A percentile compares a stretch with the other conserved stretches of the same genome.
Conservation (phyloP, 2,797 vertebrate species). For the Pempheris klunzingeri region DNA sequence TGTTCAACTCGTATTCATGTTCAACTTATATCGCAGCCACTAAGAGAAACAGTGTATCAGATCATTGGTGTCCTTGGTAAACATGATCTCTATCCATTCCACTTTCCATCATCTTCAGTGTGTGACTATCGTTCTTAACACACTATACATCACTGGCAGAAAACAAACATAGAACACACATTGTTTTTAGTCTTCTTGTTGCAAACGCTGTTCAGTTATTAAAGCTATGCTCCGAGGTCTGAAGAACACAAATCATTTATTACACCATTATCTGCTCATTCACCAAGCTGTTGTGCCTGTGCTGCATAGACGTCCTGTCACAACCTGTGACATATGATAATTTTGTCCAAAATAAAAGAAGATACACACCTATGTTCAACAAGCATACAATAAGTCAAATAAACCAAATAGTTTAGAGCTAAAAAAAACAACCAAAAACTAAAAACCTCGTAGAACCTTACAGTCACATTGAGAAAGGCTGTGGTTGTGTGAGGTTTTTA, state of each 20-base stretch:
- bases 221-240: neutral
- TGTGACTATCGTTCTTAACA: neutral
- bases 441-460: neutral
- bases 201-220: neutral
- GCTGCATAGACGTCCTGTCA: neutral
- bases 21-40: neutral
- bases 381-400: neutral
- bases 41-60: neutral
- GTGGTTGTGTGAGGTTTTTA: too few species aligned
- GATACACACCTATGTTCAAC: neutral
- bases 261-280: neutral
- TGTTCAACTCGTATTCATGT: neutral
- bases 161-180: neutral
- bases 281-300: neutral
- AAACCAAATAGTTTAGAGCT: neutral
- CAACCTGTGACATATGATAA: neutral
- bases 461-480: neutral
- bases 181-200: neutral
- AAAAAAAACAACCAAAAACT: too few species aligned
- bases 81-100: neutral
- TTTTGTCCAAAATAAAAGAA: neutral
- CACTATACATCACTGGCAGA: neutral
- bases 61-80: neutral
- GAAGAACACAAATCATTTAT: neutral
- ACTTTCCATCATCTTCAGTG: neutral